Evolutionary conservation across 2,113 vertebrate genomes (phyloP), one percentile per base, ranked within the genome.

Genomic region (Heterotilapia buettikoferi): DNA sequence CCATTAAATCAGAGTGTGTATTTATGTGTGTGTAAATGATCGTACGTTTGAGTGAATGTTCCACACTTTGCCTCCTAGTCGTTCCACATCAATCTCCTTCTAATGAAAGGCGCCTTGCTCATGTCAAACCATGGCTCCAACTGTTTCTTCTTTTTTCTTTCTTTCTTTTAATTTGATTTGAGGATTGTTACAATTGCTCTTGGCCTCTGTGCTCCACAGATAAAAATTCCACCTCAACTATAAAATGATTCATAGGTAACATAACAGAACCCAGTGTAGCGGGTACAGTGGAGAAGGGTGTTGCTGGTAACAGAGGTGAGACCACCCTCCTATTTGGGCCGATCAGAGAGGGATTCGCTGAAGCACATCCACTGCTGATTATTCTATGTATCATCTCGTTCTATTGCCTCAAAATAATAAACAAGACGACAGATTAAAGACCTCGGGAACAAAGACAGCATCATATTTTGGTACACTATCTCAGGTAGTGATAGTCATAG

Each of bases 51-150:
- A 92, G 88, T 63, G 85, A 94, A 88, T 92, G 94, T 94, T 94
- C 94, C 89, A 47, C 92, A 90, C 90, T 94, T 90, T 88, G 88
- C 84, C 89, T 90, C 89, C 83, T 82, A 88, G 93, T 94, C 80
- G 52, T 94, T 95, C 91, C 93, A 94, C 93, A 95, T 95, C 93
- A 95, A 93, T 94, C 92, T 94, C 90, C 83, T 86, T 88, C 86
- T 93, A 92, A 94, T 93, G 94, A 95, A 95, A 90, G 93, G 92
- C 90, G 93, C 90, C 94, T 94, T 91, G 89, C 93, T 92, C 92
- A 84, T 94, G 92, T 93, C 95, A 94, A 94, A 84, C 84, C n/a
- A 1, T 53, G 87, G 90, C 91, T 94, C 90, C 85, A 52, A 90
- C 83, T 71, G 45, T 90, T 92, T 92, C 91, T 94, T 91, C 59